Evolutionary conservation across 2,113 vertebrate species (phyloP), one percentile per base, ranked within the genome.

Genomic region (Jacana jacana): DNA sequence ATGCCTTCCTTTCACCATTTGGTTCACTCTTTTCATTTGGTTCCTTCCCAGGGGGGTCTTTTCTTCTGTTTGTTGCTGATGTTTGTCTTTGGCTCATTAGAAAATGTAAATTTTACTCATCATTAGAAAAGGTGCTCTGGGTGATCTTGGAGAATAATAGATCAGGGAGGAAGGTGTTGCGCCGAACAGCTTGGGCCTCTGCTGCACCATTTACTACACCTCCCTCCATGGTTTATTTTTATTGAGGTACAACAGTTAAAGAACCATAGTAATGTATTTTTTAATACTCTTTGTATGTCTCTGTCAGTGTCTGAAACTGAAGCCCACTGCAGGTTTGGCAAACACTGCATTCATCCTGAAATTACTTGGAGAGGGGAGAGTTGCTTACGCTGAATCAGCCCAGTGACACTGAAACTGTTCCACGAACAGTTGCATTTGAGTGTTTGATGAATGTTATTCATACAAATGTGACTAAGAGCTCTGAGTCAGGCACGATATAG

Each of bases 1-100:
- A 0, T 58, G 28, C 68, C 49, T 55, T 2, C 1, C 30, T 57
- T 28, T 61, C 4, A 1, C 44, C 7, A 2, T 17, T n/a, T n/a
- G n/a, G n/a, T n/a, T n/a, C n/a, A 14, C 12, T 7, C 12, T 80
- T 78, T 89, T 64, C 20, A 17, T 71, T 40, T 73, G 35, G 27
- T 81, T 78, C 5, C 22, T 87, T 86, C 31, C 33, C 16, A 20
- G 39, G 28, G 18, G 68, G 28, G 10, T 75, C 14, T 89, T 46
- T 40, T n/a, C 14, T 81, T 71, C 61, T 81, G 3, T 60, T 86
- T 40, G n/a, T 52, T 89, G 72, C 17, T 81, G 39, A 4, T 69
- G 22, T 57, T 30, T 39, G 14, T 58, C 71, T 81, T 40, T 51
- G 37, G 13, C 58, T 95, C 7, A 9, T 78, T 61, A 65, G 27